Conservation (phyloP, 2,797 vertebrate species). For the Eurystomus glaucurus region DNA sequence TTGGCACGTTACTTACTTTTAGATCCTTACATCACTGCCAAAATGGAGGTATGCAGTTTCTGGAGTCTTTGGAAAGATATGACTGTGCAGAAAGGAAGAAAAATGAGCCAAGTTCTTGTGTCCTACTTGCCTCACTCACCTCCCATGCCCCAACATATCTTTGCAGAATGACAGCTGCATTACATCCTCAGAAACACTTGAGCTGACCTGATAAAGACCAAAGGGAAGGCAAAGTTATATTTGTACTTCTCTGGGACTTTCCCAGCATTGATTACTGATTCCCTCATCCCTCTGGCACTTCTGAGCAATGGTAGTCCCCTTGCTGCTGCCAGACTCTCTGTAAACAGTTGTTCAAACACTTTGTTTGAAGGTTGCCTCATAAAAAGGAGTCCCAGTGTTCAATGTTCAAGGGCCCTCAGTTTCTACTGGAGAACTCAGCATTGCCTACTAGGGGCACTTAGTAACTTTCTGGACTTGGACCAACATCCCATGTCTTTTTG, state of each 20-base stretch:
- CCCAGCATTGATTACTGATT: constrained; percentile 60
- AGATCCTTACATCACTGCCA: constrained; percentile 59
- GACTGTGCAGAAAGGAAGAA: constrained; percentile 52
- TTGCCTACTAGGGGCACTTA: not conserved
- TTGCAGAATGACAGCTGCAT: constrained; percentile 51
- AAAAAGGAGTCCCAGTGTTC: not conserved
- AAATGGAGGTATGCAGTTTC: constrained; percentile 53
- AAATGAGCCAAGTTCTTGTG: constrained; percentile 41
- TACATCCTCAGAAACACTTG: constrained; percentile 38
- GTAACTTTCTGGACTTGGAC: constrained; percentile 3
- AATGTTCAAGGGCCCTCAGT: not conserved
- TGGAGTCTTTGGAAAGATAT: constrained; percentile 52
- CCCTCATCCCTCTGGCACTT: constrained; percentile 39
- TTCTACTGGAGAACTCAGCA: not conserved
- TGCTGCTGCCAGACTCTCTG: constrained; percentile 34
- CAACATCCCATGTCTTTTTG: not conserved
- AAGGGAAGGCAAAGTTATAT: constrained; percentile 18
- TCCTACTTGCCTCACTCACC: not conserved
- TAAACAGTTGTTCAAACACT: constrained; percentile 63
- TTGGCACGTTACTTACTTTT: constrained; percentile 52
- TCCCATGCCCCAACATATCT: not conserved
- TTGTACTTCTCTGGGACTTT: constrained; percentile 59
- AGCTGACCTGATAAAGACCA: constrained; percentile 46
- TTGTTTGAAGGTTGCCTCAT: constrained; percentile 55
- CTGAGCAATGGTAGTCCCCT: constrained; percentile 42